Evolutionary conservation across 2,797 vertebrate species (phyloP), one percentile per base, ranked within the genome.

Genomic region (Diplodus puntazzo): DNA sequence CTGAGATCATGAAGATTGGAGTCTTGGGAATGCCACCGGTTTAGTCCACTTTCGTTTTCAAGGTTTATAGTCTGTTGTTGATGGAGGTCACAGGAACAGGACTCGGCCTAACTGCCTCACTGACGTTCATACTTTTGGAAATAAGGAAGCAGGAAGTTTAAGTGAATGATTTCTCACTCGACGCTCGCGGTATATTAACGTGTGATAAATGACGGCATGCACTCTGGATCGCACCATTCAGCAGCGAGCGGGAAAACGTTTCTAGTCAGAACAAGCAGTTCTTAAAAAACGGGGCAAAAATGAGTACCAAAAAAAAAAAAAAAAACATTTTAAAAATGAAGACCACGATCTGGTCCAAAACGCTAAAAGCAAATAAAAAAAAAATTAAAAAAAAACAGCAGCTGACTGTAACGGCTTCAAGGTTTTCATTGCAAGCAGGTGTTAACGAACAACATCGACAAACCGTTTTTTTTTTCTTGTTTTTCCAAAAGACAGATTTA

Each of bases 401-500:
- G 77, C 70, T 66, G 78, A 85, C 80, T 71, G 82, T 59, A 88
- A 90, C 74, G 61, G 84, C 81, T 87, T 78, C 23, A 27, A 64
- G 53, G 81, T 78, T 34, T 68, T 75, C 79, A 84, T 77, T 84
- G 82, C 85, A 87, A 89, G 88, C 82, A 68, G 83, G 84, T 77
- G 84, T 74, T 67, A 45, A 81, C 55, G 18, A 48, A 93, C 83
- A 86, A 90, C 83, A 91, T 84, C 74, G 60, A 84, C 70, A 62
- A 81, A 90, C 76, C 62, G 71, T 77, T 77, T 55, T 34, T 55
- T 30, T 30, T 30, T 30, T 30, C 5, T 71, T 82, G 30, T 65
- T 76, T 82, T 64, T 75, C 57, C 59, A 78, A 86, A 87, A 88
- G 77, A 93, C 84, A 90, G 83, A 92, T 92, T 89, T 92, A 90